Evolutionary conservation across 2,113 vertebrate species (phyloP).

Genomic region (Tragelaphus imberbis): DNA sequence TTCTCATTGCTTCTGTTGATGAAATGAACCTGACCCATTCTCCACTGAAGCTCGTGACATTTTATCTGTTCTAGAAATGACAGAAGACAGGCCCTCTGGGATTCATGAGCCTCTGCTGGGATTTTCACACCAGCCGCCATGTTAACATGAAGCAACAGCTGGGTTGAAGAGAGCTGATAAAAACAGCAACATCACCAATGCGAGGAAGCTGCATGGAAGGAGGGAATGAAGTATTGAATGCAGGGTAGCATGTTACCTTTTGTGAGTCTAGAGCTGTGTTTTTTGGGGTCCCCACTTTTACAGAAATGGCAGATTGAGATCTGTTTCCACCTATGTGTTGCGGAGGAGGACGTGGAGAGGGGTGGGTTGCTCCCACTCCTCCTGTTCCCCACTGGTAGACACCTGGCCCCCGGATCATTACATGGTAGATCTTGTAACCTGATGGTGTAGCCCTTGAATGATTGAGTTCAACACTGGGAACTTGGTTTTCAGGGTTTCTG

Average conservation of each 20-base stretch:
- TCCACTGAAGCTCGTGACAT: slow-evolving; percentile 53
- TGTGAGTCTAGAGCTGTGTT: slow-evolving; percentile 57
- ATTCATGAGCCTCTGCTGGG: slow-evolving; percentile 75
- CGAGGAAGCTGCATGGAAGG: slow-evolving; percentile 65
- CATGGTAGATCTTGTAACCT: not conserved
- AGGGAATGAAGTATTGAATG: slow-evolving; percentile 65
- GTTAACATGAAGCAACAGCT: slow-evolving; percentile 82
- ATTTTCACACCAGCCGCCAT: slow-evolving; percentile 78
- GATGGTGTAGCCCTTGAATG: slow-evolving; percentile 37
- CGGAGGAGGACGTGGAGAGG: not conserved
- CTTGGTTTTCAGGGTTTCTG: slow-evolving; percentile 69
- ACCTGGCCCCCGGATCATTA: not conserved
- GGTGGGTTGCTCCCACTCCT: too few relatives aligned
- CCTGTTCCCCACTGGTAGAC: not conserved
- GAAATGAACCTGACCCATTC: slow-evolving; percentile 4
- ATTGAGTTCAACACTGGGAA: slow-evolving; percentile 45
- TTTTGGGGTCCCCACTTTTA: slow-evolving; percentile 62
- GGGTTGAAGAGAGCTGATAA: slow-evolving; percentile 75
- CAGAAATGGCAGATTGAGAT: slow-evolving; percentile 45
- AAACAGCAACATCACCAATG: slow-evolving; percentile 78
- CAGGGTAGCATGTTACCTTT: slow-evolving; percentile 65
- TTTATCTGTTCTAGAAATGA: slow-evolving; percentile 71
- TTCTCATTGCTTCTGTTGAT: not conserved
- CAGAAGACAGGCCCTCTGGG: slow-evolving; percentile 66
- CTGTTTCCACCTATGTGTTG: slow-evolving; percentile 33